Evolutionary conservation across 2,113 vertebrate species (phyloP).

Genomic region (Pedionomus torquatus): DNA sequence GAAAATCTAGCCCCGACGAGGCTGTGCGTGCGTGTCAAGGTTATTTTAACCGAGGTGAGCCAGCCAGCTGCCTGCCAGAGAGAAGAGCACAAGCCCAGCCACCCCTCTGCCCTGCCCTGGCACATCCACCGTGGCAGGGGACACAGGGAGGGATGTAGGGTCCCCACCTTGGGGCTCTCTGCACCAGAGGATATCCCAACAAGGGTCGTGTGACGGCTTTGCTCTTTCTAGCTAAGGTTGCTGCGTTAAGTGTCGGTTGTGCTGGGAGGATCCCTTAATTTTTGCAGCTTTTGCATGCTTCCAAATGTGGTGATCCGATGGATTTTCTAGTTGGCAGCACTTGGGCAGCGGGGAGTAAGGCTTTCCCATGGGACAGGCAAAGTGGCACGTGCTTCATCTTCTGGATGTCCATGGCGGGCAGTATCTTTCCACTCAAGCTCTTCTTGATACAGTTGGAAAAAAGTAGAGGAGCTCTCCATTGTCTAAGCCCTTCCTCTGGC

Average conservation of each 20-base stretch:
- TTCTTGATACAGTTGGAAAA: background rate
- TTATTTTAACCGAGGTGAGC: background rate
- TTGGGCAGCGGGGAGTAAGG: background rate
- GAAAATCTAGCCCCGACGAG: accelerated
- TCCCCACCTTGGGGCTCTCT: accelerated
- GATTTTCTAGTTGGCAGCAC: background rate
- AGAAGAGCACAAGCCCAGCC: background rate
- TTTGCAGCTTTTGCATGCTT: background rate
- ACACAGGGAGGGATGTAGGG: accelerated
- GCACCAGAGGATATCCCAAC: background rate
- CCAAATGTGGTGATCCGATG: accelerated
- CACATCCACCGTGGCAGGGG: background rate
- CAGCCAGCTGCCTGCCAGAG: background rate
- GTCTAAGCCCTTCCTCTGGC: background rate
- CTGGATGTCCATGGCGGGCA: background rate
- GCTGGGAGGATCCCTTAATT: background rate
- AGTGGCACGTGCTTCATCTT: background rate
- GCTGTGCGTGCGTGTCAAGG: background rate
- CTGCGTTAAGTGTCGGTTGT: background rate
- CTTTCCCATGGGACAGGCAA: background rate
- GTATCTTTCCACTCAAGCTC: background rate
- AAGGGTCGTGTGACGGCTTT: background rate
- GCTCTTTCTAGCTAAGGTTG: background rate
- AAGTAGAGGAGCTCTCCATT: background rate
- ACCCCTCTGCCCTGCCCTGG: background rate